phyloP scores from a whole-genome alignment of 2,888 invertebrate species.

The Megastigmus dorsalis region DNA sequence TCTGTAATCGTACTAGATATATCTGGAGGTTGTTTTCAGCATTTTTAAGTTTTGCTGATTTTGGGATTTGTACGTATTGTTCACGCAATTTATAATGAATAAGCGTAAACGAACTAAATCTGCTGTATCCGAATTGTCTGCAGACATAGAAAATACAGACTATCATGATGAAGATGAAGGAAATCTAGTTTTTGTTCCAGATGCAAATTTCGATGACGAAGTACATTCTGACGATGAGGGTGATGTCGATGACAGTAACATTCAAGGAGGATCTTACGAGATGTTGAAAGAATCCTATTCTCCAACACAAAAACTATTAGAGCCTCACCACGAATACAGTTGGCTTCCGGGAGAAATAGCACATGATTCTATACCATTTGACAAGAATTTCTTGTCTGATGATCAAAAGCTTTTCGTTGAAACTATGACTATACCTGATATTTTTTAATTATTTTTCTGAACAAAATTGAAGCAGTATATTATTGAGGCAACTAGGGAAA shows the following conservation, averaged over 20 bases:
- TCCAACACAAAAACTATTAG: constrained; percentile 1
- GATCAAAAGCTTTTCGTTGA: constrained; percentile 2
- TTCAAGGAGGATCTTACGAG: no score
- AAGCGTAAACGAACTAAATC: background rate
- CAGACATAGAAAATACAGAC: background rate
- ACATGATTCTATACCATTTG: background rate
- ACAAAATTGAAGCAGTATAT: background rate
- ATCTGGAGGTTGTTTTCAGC: background rate
- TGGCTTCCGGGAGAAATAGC: no score
- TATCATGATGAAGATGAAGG: background rate
- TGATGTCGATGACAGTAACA: no score
- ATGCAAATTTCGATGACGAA: no score
- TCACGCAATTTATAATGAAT: no score
- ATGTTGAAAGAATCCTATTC: background rate
- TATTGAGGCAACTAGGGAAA: background rate
- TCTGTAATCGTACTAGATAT: background rate
- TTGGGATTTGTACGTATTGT: no score
- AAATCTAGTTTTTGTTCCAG: no score
- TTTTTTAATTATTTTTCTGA: background rate
- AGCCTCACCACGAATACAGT: background rate
- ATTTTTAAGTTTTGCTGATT: background rate
- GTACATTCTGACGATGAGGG: no score
- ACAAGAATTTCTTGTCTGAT: background rate
- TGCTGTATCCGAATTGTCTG: background rate
- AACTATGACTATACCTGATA: background rate